Evolutionary conservation across 1,140 invertebrate genomes (phyloP).

Genomic region (Anastrepha obliqua): DNA sequence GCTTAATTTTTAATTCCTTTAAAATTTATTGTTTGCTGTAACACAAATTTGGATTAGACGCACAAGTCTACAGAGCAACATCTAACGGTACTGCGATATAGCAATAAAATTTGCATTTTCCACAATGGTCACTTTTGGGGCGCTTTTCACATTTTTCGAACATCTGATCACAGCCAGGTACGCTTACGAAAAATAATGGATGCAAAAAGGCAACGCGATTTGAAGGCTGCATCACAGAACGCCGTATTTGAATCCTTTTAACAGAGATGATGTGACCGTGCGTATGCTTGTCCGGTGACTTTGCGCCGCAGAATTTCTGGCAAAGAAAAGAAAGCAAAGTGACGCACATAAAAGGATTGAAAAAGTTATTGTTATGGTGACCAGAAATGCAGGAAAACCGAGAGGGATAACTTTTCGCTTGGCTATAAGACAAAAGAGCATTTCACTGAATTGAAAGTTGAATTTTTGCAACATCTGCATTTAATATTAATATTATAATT

Average conservation of each 20-base stretch:
- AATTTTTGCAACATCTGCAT: slow-evolving; percentile 54
- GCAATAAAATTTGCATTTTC: slow-evolving; percentile 50
- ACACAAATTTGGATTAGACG: not conserved
- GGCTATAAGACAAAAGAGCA: not conserved
- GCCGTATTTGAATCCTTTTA: not conserved
- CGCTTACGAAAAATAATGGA: not conserved
- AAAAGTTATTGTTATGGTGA: not conserved
- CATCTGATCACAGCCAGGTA: not conserved
- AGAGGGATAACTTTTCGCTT: not conserved
- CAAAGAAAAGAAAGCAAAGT: not conserved
- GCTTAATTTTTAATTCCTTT: slow-evolving; percentile 53
- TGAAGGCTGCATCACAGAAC: not conserved
- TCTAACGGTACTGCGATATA: too few species aligned
- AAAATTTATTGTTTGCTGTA: slow-evolving; percentile 50
- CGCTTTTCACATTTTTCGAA: not conserved
- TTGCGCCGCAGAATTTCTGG: not conserved
- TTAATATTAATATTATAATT: slow-evolving; percentile 54
- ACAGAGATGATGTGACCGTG: not conserved
- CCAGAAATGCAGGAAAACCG: not conserved
- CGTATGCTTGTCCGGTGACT: not conserved
- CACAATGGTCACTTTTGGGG: not conserved
- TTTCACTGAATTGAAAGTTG: slow-evolving; percentile 27
- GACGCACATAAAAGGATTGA: not conserved
- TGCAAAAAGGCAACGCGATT: not conserved
- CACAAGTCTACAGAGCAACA: not conserved